Evolutionary conservation across 2,888 invertebrate genomes (phyloP), one percentile per base, ranked within the genome.

Genomic region (Ophion slaviceki): DNA sequence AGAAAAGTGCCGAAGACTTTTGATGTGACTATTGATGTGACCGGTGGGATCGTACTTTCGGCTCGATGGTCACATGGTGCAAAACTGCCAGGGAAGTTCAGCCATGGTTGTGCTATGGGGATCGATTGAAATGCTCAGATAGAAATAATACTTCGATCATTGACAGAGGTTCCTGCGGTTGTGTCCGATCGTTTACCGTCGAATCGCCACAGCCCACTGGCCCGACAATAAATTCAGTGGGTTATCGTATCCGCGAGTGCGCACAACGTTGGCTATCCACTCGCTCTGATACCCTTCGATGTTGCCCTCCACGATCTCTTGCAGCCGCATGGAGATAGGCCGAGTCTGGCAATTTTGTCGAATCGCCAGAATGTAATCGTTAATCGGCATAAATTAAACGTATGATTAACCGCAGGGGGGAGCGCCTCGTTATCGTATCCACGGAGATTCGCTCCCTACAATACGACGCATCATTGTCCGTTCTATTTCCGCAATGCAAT

Each of bases 321-420:
- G 70, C 11, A 24, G 24, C 67, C 67, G 66, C 59, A 40, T 45
- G 40, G 40, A 61, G 61, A 47, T 75, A 53, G 47, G 45, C 64
- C 28, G 36, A 59, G 64, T 80, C 57, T 70, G 53, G 80, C 87
- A 85, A 86, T 89, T 89, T 86, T 88, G 87, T 87, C 87, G 88
- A 88, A 88, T 89, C 86, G 80, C 86, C 86, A 64, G 66, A 85
- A 87, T 81, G 88, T 87, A 88, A 89, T 89, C 88, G 90, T 89
- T 89, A 90, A 90, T 92, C 90, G 88, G 89, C 89, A 90, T 88
- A 90, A 91, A 91, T 91, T 90, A 89, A 91, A 90, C 87, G 88
- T 89, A 88, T 87, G 91, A 90, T 91, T 90, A 90, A 90, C 88
- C 88, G 82, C 89, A 80, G 47, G 11, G 47, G 47, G 47, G 10